These are phyloP conservation scores for Mercenaria mercenaria DNA, from an alignment of 1,140 invertebrate genomes.

Conservation along the genomic window DNA sequence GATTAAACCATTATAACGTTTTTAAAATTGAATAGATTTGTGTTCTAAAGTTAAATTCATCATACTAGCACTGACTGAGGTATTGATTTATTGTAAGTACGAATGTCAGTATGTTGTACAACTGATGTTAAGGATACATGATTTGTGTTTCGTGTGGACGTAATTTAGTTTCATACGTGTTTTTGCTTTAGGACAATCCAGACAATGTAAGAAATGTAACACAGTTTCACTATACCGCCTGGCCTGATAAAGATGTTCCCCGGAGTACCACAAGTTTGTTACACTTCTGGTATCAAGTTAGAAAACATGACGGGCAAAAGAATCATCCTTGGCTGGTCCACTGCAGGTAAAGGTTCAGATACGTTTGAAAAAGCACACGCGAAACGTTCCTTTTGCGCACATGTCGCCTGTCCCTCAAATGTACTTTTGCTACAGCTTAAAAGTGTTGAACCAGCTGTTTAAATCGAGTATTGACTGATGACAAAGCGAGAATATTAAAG, in stretches of 20 bases:
- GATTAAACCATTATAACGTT: no score
- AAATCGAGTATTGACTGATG: not conserved
- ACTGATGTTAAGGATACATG: no score
- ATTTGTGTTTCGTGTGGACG: no score
- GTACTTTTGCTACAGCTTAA: not conserved
- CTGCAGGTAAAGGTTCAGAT: constrained; percentile 68
- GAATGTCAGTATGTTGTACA: no score
- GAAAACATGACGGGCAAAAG: constrained; percentile 20
- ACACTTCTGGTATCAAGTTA: constrained; percentile 87
- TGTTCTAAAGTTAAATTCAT: no score
- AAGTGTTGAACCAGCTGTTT: not conserved
- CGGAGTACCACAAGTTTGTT: constrained; percentile 88
- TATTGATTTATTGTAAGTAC: no score
- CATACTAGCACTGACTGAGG: no score
- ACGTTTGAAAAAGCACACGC: no score
- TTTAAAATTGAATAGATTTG: not conserved
- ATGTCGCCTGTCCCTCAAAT: not conserved
- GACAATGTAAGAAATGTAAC: constrained; percentile 78
- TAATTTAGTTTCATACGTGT: not conserved
- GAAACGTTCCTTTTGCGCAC: no score
- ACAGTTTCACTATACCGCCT: constrained; percentile 89
- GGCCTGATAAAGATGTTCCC: constrained; percentile 90
- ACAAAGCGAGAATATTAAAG: no score
- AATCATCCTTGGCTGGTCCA: constrained; percentile 71
- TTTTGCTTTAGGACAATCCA: not conserved